phyloP scores from a whole-genome alignment of 2,113 vertebrate species.

The Bufo gargarizans region DNA sequence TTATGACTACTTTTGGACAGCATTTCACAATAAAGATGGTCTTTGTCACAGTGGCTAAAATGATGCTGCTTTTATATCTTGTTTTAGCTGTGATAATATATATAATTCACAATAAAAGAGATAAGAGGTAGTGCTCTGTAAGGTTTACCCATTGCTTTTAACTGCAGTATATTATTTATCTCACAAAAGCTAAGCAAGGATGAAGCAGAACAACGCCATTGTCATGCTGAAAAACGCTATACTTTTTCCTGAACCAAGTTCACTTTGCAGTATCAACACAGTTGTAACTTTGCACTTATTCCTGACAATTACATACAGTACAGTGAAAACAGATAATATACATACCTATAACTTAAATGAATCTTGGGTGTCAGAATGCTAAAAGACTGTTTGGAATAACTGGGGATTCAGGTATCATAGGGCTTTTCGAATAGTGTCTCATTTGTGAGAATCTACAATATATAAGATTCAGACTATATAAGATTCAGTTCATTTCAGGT shows the following conservation, averaged over 20 bases:
- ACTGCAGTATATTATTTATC: conserved; percentile 17
- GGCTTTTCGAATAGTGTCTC: too few species aligned
- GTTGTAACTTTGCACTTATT: background rate
- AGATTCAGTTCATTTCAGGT: too few species aligned
- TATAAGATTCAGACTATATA: too few species aligned
- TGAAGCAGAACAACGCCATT: background rate
- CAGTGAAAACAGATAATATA: background rate
- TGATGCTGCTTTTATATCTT: conserved; percentile 1
- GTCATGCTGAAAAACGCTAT: background rate
- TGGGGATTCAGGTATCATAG: too few species aligned
- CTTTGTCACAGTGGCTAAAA: conserved; percentile 2
- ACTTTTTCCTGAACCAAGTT: background rate
- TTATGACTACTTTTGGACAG: conserved; percentile 11
- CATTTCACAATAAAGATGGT: conserved; percentile 11
- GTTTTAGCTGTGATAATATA: conserved; percentile 39
- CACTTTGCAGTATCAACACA: background rate
- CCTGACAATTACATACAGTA: background rate
- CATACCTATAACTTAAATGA: too few species aligned
- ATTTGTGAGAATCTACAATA: too few species aligned
- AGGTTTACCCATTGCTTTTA: conserved; percentile 2
- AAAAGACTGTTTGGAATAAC: too few species aligned
- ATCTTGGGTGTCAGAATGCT: too few species aligned
- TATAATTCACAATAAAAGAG: conserved; percentile 10
- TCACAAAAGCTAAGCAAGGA: background rate
- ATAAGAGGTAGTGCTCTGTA: background rate